phyloP scores from a whole-genome alignment of 1,140 invertebrate genomes.

The Ostrea edulis region DNA sequence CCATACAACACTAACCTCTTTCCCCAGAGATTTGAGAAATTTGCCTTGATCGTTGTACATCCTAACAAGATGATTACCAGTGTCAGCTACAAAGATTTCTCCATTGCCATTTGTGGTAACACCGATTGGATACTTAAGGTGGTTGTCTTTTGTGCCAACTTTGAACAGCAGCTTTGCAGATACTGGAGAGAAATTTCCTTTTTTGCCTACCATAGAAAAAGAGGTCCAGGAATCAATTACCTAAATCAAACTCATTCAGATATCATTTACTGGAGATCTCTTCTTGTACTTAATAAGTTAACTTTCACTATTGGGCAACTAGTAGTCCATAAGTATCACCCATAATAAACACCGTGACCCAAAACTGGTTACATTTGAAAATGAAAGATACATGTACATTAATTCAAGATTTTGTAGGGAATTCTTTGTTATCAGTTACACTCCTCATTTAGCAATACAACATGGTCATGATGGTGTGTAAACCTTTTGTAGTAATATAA shows the following conservation, averaged over 20 bases:
- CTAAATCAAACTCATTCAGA: background rate
- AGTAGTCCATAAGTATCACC: too few species aligned
- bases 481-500: too few species aligned
- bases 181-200: constrained; percentile 26
- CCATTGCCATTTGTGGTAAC: constrained; percentile 60
- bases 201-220: background rate
- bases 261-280: too few species aligned
- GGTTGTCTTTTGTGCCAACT: constrained; percentile 41
- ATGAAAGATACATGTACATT: too few species aligned
- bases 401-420: too few species aligned
- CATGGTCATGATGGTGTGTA: too few species aligned
- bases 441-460: too few species aligned
- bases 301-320: too few species aligned
- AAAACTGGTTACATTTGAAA: too few species aligned
- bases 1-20: constrained; percentile 36
- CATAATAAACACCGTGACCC: too few species aligned
- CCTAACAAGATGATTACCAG: constrained; percentile 62
- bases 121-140: constrained; percentile 69
- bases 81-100: constrained; percentile 67
- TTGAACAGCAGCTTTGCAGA: constrained; percentile 57
- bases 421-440: too few species aligned
- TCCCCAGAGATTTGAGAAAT: constrained; percentile 47
- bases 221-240: background rate
- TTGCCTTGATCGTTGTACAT: constrained; percentile 54
- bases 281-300: too few species aligned